Evolutionary conservation across 35 echinoderm and acorn worm species (phyloP), one percentile per base, ranked within the genome.

Genomic region (Heliocidaris tuberculata): DNA sequence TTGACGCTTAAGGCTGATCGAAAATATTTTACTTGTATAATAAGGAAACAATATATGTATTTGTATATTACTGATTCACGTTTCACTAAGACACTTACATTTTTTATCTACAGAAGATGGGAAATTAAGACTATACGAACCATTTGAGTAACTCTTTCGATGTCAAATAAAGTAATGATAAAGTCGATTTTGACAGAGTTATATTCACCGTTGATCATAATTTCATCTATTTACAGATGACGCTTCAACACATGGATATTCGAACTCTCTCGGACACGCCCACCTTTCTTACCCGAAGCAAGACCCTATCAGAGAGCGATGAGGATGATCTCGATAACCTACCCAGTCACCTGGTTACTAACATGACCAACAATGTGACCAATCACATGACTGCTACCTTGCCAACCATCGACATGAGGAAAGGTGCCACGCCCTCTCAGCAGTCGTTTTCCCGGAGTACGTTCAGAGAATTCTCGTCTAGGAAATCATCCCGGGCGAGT

Each of bases 401-500:
- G 86, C 93, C 95, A 30, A 89, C n/a, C 49, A 94, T 96, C 48
- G 93, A 96, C 93, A 50, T 94, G 13, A 94, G 95, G 30, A 94
- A 94, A 48, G 95, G 95, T 24, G 95, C 95, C 95, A 94, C 93
- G 49, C 95, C 93, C 31, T 31, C 93, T 2, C 94, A 86, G 31
- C 60, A 94, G 93, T 94, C 93, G 35, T 96, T 88, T 85, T 96
- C 95, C 9, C 31, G 50, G 27, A 96, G 95, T 85, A 96, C 94
- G 27, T 96, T 94, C 54, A 15, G 93, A 31, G 86, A 86, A 12
- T 94, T 94, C 30, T 50, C 47, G n/a, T 93, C 91, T 0, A 90
- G 42, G 48, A 87, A n/a, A 92, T 21, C 86, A 86, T 60, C 50
- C 54, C 59, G 86, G 32, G 31, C 59, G 9, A 24, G 90, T 47